Evolutionary conservation across 1,140 invertebrate genomes (phyloP), one percentile per base, ranked within the genome.

Genomic region (Bombus pascuorum): DNA sequence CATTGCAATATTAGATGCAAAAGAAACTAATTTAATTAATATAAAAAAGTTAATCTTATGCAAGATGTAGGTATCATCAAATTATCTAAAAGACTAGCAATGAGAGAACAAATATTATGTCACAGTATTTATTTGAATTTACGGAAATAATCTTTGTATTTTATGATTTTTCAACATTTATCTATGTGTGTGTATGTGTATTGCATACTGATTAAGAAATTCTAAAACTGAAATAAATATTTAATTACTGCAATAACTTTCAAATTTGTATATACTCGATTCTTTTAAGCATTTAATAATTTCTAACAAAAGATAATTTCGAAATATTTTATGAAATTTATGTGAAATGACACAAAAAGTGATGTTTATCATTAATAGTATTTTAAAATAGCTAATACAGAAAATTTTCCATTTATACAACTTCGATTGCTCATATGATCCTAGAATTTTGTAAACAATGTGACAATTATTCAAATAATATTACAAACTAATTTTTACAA

Each of bases 71-170:
- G 6, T 72, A 42, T 82, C 12, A n/a, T 72, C 57, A 70, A 53
- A 65, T 72, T 72, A 84, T 25, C 75, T 80, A 86, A 28, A 86
- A 89, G 78, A 90, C 82, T 85, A 85, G 79, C 82, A 79, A 90
- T 80, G 66, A 90, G 28, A 85, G 78, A 87, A 90, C 79, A 85
- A 85, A 85, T 22, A 53, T 83, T 77, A 83, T 72, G 72, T 77
- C 81, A 90, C 62, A 86, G 85, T 87, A 87, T 90, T 90, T 89
- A 89, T 87, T 89, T 85, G 71, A 79, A 44, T 83, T 79, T 82
- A 85, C 53, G 57, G 65, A 90, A 85, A 39, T 85, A 72, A 65
- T 77, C 83, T 75, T 15, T 62, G 37, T 86, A 82, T 65, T 74
- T 78, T 82, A 66, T 28, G 13, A 47, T 39, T 74, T 80, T 80